phyloP scores from a whole-genome alignment of 2,888 invertebrate species.

The Lithophane ornitopus region DNA sequence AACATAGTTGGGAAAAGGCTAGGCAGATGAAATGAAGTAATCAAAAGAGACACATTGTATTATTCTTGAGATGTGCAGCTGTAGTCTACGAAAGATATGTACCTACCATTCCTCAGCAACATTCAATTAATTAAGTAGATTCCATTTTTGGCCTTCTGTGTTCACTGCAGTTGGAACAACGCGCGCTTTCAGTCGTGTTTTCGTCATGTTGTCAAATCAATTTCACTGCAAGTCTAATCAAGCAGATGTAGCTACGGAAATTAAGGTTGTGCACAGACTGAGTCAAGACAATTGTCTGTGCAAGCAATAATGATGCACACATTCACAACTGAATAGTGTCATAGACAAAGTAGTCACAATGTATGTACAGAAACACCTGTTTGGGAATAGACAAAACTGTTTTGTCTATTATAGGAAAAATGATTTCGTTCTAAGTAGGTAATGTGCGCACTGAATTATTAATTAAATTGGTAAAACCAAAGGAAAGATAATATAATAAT shows the following conservation, averaged over 20 bases:
- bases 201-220: background rate
- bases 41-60: slow-evolving; percentile 1
- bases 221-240: background rate
- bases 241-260: background rate
- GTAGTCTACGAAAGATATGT: background rate
- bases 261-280: background rate
- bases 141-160: background rate
- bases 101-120: background rate
- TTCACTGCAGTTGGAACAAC: background rate
- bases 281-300: background rate
- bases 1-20: too few species aligned
- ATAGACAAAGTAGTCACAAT: background rate
- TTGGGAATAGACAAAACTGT: background rate
- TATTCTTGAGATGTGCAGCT: slow-evolving; percentile 14
- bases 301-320: background rate
- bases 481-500: slow-evolving; percentile 5
- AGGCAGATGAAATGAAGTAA: too few species aligned
- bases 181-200: background rate
- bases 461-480: background rate
- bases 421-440: background rate
- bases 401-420: background rate
- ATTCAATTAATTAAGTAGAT: background rate
- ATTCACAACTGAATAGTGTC: background rate
- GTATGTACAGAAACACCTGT: background rate
- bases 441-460: background rate